Evolutionary conservation across 1,140 invertebrate genomes (phyloP).

Genomic region (Mactra quadrangularis): DNA sequence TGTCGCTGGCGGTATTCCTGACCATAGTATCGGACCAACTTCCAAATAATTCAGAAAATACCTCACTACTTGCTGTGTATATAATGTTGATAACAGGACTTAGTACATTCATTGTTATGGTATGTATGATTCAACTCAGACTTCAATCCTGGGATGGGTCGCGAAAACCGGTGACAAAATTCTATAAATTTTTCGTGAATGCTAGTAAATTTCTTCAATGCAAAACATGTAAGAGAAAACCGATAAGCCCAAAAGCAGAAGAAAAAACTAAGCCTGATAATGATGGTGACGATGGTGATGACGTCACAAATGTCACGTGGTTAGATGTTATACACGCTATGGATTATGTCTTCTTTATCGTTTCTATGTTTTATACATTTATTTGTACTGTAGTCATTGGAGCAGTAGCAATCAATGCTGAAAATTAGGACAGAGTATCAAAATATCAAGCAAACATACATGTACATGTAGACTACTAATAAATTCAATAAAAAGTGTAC

Average conservation of each 20-base stretch:
- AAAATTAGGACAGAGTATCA: no score
- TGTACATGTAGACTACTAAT: no score
- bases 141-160: not conserved
- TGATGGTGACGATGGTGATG: not conserved
- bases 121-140: conserved; percentile 10
- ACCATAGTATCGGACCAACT: conserved; percentile 56
- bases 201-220: no score
- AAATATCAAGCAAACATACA: no score
- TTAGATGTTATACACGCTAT: not conserved
- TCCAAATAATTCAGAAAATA: conserved; percentile 60
- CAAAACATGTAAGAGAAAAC: no score
- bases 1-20: conserved; percentile 69
- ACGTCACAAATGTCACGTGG: not conserved
- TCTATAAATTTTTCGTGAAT: not conserved
- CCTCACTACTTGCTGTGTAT: conserved; percentile 52
- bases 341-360: not conserved
- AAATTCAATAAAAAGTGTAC: no score
- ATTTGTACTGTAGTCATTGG: not conserved
- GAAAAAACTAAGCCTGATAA: no score
- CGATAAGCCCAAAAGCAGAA: no score
- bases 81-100: not conserved
- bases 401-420: no score
- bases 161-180: not conserved
- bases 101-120: conserved; percentile 27
- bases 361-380: not conserved